Evolutionary conservation across 2,113 vertebrate species (phyloP).

Genomic region (Poeciliopsis occidentalis): DNA sequence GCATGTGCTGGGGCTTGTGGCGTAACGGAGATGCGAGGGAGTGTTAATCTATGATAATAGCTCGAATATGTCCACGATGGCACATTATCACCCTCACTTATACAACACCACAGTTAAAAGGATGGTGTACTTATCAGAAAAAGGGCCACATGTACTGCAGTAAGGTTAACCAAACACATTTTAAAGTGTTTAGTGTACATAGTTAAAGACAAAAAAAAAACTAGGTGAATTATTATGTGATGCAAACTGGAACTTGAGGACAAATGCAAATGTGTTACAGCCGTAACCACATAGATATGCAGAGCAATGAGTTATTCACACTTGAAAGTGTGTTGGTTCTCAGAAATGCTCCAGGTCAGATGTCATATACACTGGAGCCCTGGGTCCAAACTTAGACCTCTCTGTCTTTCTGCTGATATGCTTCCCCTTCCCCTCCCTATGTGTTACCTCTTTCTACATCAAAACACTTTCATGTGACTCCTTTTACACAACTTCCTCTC

Average conservation of each 20-base stretch:
- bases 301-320: slow-evolving; percentile 62
- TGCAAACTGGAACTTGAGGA: neutral
- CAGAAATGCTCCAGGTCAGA: slow-evolving; percentile 72
- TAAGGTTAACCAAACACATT: neutral
- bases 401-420: slow-evolving; percentile 27
- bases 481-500: slow-evolving; percentile 11
- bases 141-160: slow-evolving; percentile 28
- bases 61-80: slow-evolving; percentile 50
- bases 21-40: slow-evolving; percentile 42
- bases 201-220: neutral
- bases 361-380: slow-evolving; percentile 70
- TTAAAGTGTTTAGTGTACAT: neutral
- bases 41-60: slow-evolving; percentile 70
- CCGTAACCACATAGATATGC: slow-evolving; percentile 13
- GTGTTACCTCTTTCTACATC: slow-evolving; percentile 26
- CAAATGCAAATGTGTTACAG: neutral
- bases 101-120: slow-evolving; percentile 45
- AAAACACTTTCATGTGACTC: slow-evolving; percentile 54
- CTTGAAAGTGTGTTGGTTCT: slow-evolving; percentile 68
- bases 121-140: slow-evolving; percentile 14
- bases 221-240: neutral
- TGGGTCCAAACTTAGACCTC: slow-evolving; percentile 68
- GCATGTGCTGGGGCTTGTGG: slow-evolving; percentile 31
- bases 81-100: slow-evolving; percentile 39
- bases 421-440: neutral